phyloP scores from a whole-genome alignment of 2,797 vertebrate genomes.

The Pogoniulus pusillus region DNA sequence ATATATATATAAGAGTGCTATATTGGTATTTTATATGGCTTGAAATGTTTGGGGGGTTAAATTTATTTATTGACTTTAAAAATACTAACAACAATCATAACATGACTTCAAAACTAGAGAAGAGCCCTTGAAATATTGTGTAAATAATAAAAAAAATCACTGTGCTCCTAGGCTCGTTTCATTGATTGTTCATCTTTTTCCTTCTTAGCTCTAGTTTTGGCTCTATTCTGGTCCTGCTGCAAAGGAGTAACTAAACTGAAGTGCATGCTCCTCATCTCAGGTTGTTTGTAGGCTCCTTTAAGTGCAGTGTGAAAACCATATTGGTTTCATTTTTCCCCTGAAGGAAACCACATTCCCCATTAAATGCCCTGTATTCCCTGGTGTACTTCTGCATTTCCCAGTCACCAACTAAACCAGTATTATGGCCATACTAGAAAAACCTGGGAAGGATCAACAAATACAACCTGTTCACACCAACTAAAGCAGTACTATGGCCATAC shows the following conservation, averaged over 20 bases:
- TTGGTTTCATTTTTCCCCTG: not conserved
- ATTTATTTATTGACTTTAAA: too few species aligned
- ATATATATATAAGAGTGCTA: not conserved
- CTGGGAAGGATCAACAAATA: not conserved
- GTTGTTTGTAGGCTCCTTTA: not conserved
- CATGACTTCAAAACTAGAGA: not conserved
- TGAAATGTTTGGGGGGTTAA: not conserved
- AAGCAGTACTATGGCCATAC: too few species aligned
- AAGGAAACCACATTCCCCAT: not conserved
- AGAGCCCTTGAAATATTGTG: not conserved
- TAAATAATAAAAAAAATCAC: not conserved
- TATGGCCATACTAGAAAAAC: accelerated
- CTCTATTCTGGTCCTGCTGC: not conserved
- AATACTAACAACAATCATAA: not conserved
- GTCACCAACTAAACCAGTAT: not conserved
- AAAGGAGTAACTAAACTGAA: not conserved
- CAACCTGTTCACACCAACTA: accelerated
- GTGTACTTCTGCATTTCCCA: not conserved
- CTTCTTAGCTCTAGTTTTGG: not conserved
- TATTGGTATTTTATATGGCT: not conserved
- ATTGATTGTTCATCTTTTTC: not conserved
- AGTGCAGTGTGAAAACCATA: not conserved
- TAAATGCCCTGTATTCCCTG: not conserved
- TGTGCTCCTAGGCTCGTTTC: not conserved
- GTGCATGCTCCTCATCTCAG: not conserved